A percentile compares a stretch with the other conserved stretches of the same genome.
These are phyloP conservation scores for Myripristis jacobus DNA, from an alignment of 2,797 vertebrate genomes.

Conservation along the genomic window DNA sequence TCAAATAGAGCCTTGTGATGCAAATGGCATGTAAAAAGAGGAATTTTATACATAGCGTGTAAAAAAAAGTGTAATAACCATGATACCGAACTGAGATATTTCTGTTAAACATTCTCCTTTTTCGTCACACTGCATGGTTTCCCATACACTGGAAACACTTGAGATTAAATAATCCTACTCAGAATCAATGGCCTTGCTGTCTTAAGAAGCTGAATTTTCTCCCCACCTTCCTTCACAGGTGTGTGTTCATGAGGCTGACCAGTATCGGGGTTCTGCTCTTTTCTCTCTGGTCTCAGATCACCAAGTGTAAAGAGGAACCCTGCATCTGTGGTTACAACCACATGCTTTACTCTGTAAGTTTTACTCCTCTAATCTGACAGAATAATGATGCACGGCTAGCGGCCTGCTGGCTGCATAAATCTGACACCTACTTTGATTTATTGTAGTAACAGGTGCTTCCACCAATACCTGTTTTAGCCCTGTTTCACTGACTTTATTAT, in stretches of 20 bases:
- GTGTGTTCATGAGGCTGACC: conserved; percentile 94
- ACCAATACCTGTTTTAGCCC: too few species aligned
- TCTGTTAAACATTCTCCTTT: too few species aligned
- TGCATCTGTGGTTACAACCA: conserved; percentile 94
- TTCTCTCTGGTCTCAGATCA: conserved; percentile 92
- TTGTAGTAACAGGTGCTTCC: neutral
- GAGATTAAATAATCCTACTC: too few species aligned
- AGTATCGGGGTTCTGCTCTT: conserved; percentile 92
- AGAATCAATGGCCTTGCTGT: too few species aligned
- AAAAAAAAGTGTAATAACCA: too few species aligned
- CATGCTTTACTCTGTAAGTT: conserved; percentile 88
- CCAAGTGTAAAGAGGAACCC: conserved; percentile 65
- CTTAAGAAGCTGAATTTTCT: too few species aligned
- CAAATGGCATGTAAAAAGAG: neutral
- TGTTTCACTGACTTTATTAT: too few species aligned
- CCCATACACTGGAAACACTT: too few species aligned
- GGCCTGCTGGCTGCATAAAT: neutral
- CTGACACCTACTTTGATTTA: neutral
- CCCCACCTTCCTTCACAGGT: conserved; percentile 78
- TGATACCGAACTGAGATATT: too few species aligned
- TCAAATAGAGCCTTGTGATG: neutral
- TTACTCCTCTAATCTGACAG: neutral
- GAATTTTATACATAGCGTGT: too few species aligned
- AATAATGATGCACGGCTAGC: neutral
- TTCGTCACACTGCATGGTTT: too few species aligned